Conservation (phyloP, 2,888 invertebrate genomes). For the Napeogenes sylphis region DNA sequence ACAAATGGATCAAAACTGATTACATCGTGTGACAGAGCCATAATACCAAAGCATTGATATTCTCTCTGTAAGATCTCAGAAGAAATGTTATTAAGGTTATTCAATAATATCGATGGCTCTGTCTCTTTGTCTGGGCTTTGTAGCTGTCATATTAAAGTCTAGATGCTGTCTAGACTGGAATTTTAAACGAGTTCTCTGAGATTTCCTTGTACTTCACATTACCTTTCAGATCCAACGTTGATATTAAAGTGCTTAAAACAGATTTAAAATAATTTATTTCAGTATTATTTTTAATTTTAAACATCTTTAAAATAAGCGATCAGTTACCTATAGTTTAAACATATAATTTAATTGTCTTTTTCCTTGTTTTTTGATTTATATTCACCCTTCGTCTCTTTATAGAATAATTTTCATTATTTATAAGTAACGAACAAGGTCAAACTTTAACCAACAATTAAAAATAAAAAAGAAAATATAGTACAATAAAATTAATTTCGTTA, state of each 20-base stretch:
- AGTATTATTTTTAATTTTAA: no score
- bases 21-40: no score
- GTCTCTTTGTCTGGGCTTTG: conserved; percentile 35
- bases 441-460: background rate
- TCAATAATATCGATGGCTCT: conserved; percentile 43
- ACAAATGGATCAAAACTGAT: no score
- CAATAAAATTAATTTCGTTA: background rate
- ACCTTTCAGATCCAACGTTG: conserved; percentile 31
- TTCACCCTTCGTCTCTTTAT: no score
- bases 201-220: conserved; percentile 41
- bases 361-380: no score
- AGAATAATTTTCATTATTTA: no score
- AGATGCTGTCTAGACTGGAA: conserved; percentile 50
- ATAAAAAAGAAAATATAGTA: background rate
- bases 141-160: conserved; percentile 49
- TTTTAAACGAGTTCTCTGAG: conserved; percentile 37
- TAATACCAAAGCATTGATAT: background rate
- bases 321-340: background rate
- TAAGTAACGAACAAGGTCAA: no score
- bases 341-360: no score
- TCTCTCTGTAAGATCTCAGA: conserved; percentile 22
- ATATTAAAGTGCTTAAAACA: conserved; percentile 9
- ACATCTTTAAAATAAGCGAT: no score
- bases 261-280: background rate
- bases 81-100: conserved; percentile 39